Conservation (phyloP, 1,140 invertebrate species). For the Drosophila nikananu region DNA sequence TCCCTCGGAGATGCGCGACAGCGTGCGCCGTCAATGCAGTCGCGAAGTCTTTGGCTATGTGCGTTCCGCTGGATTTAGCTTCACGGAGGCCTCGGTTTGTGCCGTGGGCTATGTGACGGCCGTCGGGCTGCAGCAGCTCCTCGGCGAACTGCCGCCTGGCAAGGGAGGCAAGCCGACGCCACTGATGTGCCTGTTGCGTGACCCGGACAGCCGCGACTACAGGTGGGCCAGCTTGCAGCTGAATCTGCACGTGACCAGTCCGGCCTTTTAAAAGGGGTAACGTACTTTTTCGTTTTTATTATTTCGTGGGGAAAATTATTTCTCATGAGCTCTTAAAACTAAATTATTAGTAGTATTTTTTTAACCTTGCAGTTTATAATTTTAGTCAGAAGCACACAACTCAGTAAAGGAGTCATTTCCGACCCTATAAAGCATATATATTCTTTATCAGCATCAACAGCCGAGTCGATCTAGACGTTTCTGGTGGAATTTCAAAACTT, state of each 20-base stretch:
- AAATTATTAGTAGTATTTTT: too few relatives aligned
- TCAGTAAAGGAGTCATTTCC: too few relatives aligned
- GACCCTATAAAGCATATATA: too few relatives aligned
- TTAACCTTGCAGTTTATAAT: too few relatives aligned
- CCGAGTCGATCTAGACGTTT: too few relatives aligned
- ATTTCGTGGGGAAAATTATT: not conserved
- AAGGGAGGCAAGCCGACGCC: constrained; percentile 7
- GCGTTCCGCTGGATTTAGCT: constrained; percentile 89
- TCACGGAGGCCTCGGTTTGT: constrained; percentile 88
- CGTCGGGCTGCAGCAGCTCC: constrained; percentile 85
- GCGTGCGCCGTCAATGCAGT: constrained; percentile 88
- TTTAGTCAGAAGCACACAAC: too few relatives aligned
- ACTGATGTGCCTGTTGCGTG: constrained; percentile 86
- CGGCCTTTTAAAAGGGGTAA: not conserved
- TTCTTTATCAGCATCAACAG: too few relatives aligned
- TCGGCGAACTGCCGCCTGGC: constrained; percentile 13
- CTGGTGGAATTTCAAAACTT: too few relatives aligned
- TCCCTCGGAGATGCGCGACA: constrained; percentile 74
- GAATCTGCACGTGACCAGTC: constrained; percentile 55
- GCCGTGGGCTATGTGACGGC: constrained; percentile 90
- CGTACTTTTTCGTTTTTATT: not conserved
- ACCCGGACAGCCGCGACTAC: constrained; percentile 86
- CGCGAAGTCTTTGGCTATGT: constrained; percentile 92
- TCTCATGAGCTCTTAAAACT: too few relatives aligned
- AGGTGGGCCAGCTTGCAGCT: constrained; percentile 86